Evolutionary conservation across 2,113 vertebrate genomes (phyloP), one percentile per base, ranked within the genome.

Genomic region (Lichenostomus cassidix): DNA sequence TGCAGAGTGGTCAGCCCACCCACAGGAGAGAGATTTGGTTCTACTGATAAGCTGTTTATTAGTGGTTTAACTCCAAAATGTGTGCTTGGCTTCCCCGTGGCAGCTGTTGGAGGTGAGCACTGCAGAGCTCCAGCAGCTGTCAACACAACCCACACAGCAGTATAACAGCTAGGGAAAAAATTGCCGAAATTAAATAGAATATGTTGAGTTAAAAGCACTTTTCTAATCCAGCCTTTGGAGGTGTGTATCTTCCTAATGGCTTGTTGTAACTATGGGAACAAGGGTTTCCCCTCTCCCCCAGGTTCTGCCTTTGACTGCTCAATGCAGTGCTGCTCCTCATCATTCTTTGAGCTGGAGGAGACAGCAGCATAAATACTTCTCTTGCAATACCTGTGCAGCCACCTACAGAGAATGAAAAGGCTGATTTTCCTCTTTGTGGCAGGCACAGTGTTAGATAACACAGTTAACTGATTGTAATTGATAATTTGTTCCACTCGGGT

Each of bases 221-320:
- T 83, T 65, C 78, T 8, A 80, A 85, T 87, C 90, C 74, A 39
- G 71, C 70, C 75, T 91, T 74, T 62, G 71, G 58, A 92, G 83
- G 62, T 83, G 52, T 86, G 44, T 33, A 29, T 90, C 46, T 35
- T 94, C 79, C 50, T 92, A 76, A 86, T 42, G 94, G 69, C 74
- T 97, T 35, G 15, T 79, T 56, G 60, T 98, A 98, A 62, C 97
- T 96, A 97, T 97, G 96, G 97, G 84, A 98, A 98, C 96, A 23
- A 69, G 64, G 90, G 81, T 95, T 96, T 44, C 65, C 94, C 94
- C 82, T 96, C 74, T 86, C 69, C 76, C 62, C 87, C 87, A 25
- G 82, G 83, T 93, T 97, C 95, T 96, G 93, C 90, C 95, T 85
- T 94, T 97, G 95, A 69, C 85, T 97, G 93, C 59, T 97, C 85